Evolutionary conservation across 2,113 vertebrate species (phyloP), one percentile per base, ranked within the genome.

Genomic region (Carassius gibelio): DNA sequence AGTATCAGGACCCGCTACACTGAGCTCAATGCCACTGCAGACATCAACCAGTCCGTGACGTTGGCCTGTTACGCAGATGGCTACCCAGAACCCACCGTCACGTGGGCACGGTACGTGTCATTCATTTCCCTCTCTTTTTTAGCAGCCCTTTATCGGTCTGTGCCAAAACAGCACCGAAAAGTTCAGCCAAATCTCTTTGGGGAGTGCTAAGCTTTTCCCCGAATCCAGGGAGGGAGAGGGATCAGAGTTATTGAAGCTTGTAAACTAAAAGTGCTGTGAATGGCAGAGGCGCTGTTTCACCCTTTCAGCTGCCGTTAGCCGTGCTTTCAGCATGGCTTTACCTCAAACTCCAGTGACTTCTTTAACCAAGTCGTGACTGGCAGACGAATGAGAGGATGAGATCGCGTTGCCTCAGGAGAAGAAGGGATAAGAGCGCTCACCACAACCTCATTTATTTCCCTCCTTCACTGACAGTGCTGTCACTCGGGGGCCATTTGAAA

Each of bases 51-150:
- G 90, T 93, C 96, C 0, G 96, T 96, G 76, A 93, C 95, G 87
- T 86, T 99, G 91, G 95, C 96, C n/a, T 99, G 98, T 0, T 96
- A 98, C 2, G 97, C 97, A 0, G 97, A 99, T 0, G 98, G 98
- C 57, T 99, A 96, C 52, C 52, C 52, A 55, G 52, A 99, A 87
- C 42, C 42, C 42, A 45, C 42, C 8, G 42, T 45, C 8, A 45
- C 42, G 8, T 45, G 42, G 42, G 42, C 42, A 45, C 42, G 42
- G 42, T 45, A 45, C 8, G 42, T 88, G 71, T 14, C 9, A 42
- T 59, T 61, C 34, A 38, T 79, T 13, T 23, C 4, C 38, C 21
- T 23, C 59, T 85, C 62, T 71, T 4, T 26, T 50, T 13, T 5
- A 57, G 78, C 68, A 48, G 55, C 17, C 19, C 48, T 34, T 74